A percentile compares a stretch with the other conserved stretches of the same genome.
Conservation (phyloP, 2,113 vertebrate species). For the Struthidea cinerea region DNA sequence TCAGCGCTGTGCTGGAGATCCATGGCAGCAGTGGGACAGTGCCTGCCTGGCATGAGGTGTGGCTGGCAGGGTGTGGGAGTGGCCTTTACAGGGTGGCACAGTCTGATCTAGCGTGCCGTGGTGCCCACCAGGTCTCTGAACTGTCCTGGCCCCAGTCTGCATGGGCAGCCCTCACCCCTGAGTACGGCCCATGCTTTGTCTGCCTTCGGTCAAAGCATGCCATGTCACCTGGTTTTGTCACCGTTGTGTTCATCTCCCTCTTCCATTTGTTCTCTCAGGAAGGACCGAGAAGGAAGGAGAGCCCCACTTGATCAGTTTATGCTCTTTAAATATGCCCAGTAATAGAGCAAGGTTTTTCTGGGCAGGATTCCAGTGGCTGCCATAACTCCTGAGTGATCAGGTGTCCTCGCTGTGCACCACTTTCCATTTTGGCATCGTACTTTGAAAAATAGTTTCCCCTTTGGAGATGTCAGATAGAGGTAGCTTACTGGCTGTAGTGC, state of each 20-base stretch:
- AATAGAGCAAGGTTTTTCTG: neutral
- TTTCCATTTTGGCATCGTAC: neutral
- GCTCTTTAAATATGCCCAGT: neutral
- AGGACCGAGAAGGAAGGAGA: neutral
- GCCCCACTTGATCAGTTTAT: neutral
- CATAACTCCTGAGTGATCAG: neutral
- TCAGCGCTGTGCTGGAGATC: neutral
- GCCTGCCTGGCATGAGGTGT: neutral
- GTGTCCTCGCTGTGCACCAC: neutral
- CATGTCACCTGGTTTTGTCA: neutral
- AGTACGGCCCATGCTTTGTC: fast-evolving
- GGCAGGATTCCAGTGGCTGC: neutral
- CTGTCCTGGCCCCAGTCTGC: fast-evolving
- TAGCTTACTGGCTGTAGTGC: neutral
- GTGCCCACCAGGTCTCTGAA: neutral
- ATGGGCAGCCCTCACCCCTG: fast-evolving
- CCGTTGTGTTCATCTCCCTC: neutral
- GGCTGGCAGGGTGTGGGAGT: fast-evolving
- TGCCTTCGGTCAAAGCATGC: neutral
- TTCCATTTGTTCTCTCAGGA: neutral
- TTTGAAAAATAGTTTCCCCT: neutral
- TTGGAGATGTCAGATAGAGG: neutral
- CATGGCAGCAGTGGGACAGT: neutral
- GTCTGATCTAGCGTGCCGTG: fast-evolving
- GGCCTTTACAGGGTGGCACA: fast-evolving